phyloP scores from a whole-genome alignment of 2,888 invertebrate genomes.

The Iphiclides podalirius region DNA sequence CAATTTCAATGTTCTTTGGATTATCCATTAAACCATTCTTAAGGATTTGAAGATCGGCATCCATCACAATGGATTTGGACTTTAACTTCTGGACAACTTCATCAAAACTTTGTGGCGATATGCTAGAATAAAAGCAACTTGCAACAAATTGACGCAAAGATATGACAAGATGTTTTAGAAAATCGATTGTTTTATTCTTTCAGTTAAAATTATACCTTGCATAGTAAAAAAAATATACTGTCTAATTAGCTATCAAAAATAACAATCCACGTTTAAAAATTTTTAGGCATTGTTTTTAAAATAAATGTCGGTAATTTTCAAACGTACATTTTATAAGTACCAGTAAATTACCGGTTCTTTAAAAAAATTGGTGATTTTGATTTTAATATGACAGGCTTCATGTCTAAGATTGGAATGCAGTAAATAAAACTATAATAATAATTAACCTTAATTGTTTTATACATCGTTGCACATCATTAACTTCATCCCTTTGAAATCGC shows the following conservation, averaged over 20 bases:
- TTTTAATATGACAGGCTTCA: no score
- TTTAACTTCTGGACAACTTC: constrained; percentile 56
- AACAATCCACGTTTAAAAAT: no score
- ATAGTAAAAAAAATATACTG: no score
- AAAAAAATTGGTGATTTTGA: no score
- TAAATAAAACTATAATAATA: no score
- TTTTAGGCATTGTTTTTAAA: no score
- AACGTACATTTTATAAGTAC: no score
- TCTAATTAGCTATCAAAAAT: no score
- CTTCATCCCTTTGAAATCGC: constrained; percentile 49
- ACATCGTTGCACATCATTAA: constrained; percentile 45
- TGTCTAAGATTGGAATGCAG: no score
- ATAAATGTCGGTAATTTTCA: no score
- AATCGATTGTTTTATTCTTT: not conserved
- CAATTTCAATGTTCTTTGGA: constrained; percentile 40
- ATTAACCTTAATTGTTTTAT: constrained; percentile 42
- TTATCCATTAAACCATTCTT: constrained; percentile 64
- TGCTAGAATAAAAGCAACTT: constrained; percentile 37
- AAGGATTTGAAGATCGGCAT: constrained; percentile 47
- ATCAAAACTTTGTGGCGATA: constrained; percentile 37
- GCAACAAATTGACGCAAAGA: not conserved
- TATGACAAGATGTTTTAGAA: no score
- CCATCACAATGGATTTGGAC: constrained; percentile 44
- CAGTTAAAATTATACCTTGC: not conserved
- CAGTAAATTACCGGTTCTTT: no score